These are phyloP conservation scores for Cynocephalus volans DNA, from an alignment of 2,113 vertebrate genomes.

Conservation along the genomic window DNA sequence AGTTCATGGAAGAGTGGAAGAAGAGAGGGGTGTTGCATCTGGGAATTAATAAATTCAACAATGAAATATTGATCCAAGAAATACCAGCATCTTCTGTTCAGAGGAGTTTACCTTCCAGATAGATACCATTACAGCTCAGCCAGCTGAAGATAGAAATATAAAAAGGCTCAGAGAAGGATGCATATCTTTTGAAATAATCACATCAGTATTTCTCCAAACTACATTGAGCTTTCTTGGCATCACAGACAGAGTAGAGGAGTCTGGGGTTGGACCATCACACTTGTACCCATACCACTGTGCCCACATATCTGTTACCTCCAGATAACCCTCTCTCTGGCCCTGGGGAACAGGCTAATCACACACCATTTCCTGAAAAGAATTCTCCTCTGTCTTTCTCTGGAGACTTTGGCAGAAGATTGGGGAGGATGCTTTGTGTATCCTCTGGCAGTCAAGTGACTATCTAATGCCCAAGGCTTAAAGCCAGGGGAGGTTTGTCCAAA, in stretches of 20 bases:
- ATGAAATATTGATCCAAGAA: slow-evolving; percentile 52
- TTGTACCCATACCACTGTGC: slow-evolving; percentile 42
- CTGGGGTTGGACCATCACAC: background rate
- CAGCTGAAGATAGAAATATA: slow-evolving; percentile 39
- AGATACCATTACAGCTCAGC: slow-evolving; percentile 12
- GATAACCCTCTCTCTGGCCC: slow-evolving; percentile 56
- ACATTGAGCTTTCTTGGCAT: slow-evolving; percentile 31
- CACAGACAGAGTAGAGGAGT: background rate
- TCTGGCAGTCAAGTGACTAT: slow-evolving; percentile 67
- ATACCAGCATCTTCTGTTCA: background rate
- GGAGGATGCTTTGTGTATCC: slow-evolving; percentile 64
- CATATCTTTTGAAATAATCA: slow-evolving; percentile 61
- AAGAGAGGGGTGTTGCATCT: slow-evolving; percentile 7
- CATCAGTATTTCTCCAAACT: slow-evolving; percentile 35
- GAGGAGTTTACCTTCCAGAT: slow-evolving; percentile 55
- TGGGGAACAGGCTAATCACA: slow-evolving; percentile 41
- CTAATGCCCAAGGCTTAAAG: slow-evolving; percentile 65
- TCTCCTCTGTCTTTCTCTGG: slow-evolving; percentile 34
- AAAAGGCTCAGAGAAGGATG: slow-evolving; percentile 8
- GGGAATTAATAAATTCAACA: slow-evolving; percentile 53
- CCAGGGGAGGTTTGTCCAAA: slow-evolving; percentile 72
- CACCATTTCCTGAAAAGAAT: slow-evolving; percentile 74
- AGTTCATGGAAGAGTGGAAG: background rate
- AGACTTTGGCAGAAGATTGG: slow-evolving; percentile 56
- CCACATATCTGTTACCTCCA: slow-evolving; percentile 59